phyloP scores from a whole-genome alignment of 2,113 vertebrate species.

The Odobenus rosmarus region DNA sequence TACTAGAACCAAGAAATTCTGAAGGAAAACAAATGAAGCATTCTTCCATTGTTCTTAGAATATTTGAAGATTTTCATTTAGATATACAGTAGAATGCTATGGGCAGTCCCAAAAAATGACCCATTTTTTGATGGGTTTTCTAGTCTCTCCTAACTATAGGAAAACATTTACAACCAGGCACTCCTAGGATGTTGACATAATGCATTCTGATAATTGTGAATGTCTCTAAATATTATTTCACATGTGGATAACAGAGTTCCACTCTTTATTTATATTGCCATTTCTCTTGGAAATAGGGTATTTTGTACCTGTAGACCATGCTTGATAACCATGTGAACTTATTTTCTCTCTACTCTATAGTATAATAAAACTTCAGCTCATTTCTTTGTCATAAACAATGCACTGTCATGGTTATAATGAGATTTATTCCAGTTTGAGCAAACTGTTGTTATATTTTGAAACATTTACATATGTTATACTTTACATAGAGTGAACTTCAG shows the following conservation, averaged over 20 bases:
- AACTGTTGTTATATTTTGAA: not conserved
- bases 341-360: not conserved
- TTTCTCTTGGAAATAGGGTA: not conserved
- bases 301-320: not conserved
- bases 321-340: not conserved
- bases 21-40: not conserved
- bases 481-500: not conserved
- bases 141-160: not conserved
- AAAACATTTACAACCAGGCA: not conserved
- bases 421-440: not conserved
- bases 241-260: not conserved
- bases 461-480: not conserved
- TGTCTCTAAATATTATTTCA: not conserved
- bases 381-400: not conserved
- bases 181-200: not conserved
- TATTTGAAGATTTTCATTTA: not conserved
- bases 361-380: not conserved
- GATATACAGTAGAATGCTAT: not conserved
- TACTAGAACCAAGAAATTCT: not conserved
- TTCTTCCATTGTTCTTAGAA: not conserved
- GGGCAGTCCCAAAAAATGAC: not conserved
- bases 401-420: not conserved
- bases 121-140: not conserved
- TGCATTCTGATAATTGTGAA: not conserved
- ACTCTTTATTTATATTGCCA: not conserved